phyloP scores from a whole-genome alignment of 2,113 vertebrate species.

The Shinisaurus crocodilurus region DNA sequence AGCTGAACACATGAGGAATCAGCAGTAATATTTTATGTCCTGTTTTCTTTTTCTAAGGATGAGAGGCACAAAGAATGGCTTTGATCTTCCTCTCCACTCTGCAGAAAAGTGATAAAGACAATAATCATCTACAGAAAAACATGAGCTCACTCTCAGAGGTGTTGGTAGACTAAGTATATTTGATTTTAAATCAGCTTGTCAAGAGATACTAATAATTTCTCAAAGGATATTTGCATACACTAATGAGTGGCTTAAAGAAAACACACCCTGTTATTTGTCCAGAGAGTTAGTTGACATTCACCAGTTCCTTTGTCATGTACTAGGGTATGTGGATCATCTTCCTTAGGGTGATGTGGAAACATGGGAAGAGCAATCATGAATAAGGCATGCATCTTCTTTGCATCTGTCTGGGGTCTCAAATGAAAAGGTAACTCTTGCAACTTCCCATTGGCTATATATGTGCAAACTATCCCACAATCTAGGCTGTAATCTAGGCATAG shows the following conservation, averaged over 20 bases:
- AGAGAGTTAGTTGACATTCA: not conserved
- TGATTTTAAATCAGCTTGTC: constrained; percentile 36
- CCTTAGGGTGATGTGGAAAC: not conserved
- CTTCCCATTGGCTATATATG: not conserved
- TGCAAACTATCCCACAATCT: not conserved
- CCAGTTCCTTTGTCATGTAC: not conserved
- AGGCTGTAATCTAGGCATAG: not conserved
- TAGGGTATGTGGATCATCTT: not conserved
- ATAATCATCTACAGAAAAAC: constrained; percentile 19
- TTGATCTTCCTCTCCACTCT: not conserved
- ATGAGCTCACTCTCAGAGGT: constrained; percentile 11
- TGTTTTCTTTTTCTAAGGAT: constrained; percentile 14
- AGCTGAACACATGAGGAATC: constrained; percentile 23
- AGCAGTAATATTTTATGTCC: constrained; percentile 10
- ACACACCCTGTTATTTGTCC: not conserved
- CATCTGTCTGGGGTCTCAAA: not conserved
- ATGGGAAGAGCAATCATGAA: not conserved
- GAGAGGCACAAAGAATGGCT: not conserved
- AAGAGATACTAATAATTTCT: not conserved
- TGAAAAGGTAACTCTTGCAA: not conserved
- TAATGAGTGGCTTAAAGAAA: not conserved
- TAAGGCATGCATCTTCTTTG: not conserved
- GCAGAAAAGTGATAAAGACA: constrained; percentile 42
- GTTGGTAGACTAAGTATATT: not conserved
- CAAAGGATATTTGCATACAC: not conserved